Evolutionary conservation across 2,113 vertebrate genomes (phyloP).

Genomic region (Aldabrachelys gigantea): DNA sequence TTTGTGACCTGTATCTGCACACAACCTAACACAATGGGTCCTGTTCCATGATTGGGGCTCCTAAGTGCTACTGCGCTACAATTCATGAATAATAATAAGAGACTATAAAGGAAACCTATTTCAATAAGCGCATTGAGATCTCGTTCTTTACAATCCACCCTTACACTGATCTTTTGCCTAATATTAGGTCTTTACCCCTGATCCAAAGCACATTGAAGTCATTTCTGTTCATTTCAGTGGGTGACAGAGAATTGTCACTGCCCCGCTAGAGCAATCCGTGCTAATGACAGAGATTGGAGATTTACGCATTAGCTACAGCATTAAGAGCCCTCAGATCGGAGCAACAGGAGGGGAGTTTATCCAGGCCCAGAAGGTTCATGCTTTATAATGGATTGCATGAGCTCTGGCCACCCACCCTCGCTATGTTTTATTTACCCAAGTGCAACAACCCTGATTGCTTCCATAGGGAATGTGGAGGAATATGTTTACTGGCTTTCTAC

Average conservation of each 20-base stretch:
- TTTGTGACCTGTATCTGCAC: neutral
- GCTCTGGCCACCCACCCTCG: constrained; percentile 33
- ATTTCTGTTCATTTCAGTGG: neutral
- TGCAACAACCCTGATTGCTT: constrained; percentile 6
- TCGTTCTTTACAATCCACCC: neutral
- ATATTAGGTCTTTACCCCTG: neutral
- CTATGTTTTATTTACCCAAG: constrained; percentile 23
- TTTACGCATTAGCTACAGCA: fast-evolving
- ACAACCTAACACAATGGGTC: neutral
- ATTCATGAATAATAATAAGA: neutral
- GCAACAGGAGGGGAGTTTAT: neutral
- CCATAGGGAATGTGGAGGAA: neutral
- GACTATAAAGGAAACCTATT: neutral
- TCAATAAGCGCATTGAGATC: neutral
- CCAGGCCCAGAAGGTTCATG: neutral
- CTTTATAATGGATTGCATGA: neutral
- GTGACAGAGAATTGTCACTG: neutral
- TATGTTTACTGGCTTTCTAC: neutral
- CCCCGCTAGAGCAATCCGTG: fast-evolving
- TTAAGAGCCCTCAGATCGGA: neutral
- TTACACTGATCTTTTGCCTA: neutral
- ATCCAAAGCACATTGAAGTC: fast-evolving
- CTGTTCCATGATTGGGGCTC: too few species aligned
- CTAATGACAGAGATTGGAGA: neutral
- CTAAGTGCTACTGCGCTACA: neutral